Conservation (phyloP, 2,888 invertebrate genomes). For the Eulithis prunata region DNA sequence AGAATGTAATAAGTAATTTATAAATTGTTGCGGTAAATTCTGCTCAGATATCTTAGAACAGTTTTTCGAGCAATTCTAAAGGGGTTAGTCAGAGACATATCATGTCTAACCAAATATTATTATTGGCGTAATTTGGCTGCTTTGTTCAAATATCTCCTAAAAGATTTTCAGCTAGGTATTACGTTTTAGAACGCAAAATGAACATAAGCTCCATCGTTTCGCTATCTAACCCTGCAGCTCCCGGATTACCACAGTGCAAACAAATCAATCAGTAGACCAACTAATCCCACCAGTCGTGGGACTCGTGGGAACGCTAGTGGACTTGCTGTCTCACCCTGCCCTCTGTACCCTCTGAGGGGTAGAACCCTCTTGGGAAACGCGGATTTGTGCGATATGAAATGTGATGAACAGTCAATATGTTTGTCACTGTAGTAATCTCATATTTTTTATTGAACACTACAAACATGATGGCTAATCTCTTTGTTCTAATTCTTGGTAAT, state of each 20-base stretch:
- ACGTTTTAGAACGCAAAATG: no score
- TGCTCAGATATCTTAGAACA: no score
- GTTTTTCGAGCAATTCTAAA: no score
- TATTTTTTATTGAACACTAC: background rate
- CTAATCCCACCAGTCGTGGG: slow-evolving; percentile 32
- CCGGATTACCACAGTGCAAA: slow-evolving; percentile 32
- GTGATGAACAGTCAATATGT: slow-evolving; percentile 27
- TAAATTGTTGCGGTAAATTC: no score
- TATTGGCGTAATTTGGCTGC: no score
- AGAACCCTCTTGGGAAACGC: slow-evolving; percentile 32
- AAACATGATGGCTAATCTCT: no score
- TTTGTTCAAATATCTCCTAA: no score
- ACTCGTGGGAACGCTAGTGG: slow-evolving; percentile 44
- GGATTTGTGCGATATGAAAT: slow-evolving; percentile 31
- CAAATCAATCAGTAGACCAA: slow-evolving; percentile 37
- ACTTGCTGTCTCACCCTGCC: slow-evolving; percentile 41
- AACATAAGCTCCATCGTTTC: slow-evolving; percentile 1
- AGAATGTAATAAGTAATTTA: no score
- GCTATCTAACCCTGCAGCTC: slow-evolving; percentile 14
- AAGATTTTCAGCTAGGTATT: no score
- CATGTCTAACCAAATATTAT: no score
- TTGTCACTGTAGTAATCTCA: slow-evolving; percentile 12
- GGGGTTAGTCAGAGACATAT: no score
- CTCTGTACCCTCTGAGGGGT: slow-evolving; percentile 20
- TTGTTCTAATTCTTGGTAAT: no score